Evolutionary conservation across 2,113 vertebrate genomes (phyloP).

Genomic region (Sisor rabdophorus): DNA sequence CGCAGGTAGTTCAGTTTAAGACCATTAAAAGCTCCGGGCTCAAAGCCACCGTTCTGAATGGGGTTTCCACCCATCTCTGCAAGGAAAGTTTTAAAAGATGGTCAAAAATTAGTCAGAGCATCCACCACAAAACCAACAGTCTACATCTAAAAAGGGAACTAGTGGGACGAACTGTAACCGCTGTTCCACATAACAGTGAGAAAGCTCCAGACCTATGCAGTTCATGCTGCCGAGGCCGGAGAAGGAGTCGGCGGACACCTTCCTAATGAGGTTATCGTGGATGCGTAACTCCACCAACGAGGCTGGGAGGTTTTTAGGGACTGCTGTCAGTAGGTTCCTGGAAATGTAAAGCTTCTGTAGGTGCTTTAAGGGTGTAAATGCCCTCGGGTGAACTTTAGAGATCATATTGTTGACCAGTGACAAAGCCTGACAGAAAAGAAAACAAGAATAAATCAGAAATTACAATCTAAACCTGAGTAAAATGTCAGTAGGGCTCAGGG

Average conservation of each 20-base stretch:
- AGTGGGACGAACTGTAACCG: slow-evolving; percentile 30
- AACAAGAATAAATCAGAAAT: neutral
- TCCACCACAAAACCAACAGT: slow-evolving; percentile 43
- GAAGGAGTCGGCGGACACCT: slow-evolving; percentile 78
- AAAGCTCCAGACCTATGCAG: slow-evolving; percentile 76
- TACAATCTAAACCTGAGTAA: neutral
- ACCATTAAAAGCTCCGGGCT: slow-evolving; percentile 86
- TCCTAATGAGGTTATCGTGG: slow-evolving; percentile 87
- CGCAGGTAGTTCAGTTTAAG: slow-evolving; percentile 86
- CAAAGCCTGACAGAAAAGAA: slow-evolving; percentile 69
- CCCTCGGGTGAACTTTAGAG: slow-evolving; percentile 80
- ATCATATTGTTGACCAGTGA: slow-evolving; percentile 87
- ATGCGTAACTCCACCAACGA: slow-evolving; percentile 85
- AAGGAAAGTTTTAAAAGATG: slow-evolving; percentile 39
- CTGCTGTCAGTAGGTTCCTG: slow-evolving; percentile 77
- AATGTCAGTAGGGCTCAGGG: neutral
- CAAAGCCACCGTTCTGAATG: slow-evolving; percentile 85
- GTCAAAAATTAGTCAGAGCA: slow-evolving; percentile 50
- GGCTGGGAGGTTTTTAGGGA: slow-evolving; percentile 79
- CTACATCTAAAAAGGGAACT: slow-evolving; percentile 38
- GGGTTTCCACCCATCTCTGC: slow-evolving; percentile 90
- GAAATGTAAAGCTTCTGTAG: slow-evolving; percentile 91
- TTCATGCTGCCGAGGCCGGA: slow-evolving; percentile 79
- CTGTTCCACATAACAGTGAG: slow-evolving; percentile 30
- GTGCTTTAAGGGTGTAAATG: slow-evolving; percentile 74